Evolutionary conservation across 2,113 vertebrate species (phyloP).

Genomic region (Mirounga angustirostris): DNA sequence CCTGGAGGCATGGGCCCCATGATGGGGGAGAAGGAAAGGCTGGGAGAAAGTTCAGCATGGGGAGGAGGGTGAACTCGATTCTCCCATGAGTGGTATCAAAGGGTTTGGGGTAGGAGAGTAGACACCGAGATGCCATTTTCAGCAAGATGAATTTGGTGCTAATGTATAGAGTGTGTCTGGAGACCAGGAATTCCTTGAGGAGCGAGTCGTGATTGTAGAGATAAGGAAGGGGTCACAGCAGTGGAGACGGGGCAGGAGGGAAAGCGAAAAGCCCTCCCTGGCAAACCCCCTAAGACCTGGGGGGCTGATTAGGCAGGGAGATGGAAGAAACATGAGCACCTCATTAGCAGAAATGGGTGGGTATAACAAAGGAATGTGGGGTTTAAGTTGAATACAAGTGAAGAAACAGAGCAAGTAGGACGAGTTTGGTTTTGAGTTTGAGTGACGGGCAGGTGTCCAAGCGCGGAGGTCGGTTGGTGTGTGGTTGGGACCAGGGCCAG

Average conservation of each 20-base stretch:
- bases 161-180: not conserved
- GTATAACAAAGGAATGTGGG: not conserved
- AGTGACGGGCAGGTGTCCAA: not conserved
- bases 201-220: not conserved
- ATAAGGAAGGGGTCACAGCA: not conserved
- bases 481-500: not conserved
- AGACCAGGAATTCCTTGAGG: not conserved
- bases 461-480: not conserved
- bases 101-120: not conserved
- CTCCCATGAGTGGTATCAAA: too few relatives aligned
- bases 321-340: not conserved
- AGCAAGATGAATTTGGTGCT: not conserved
- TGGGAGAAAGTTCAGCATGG: not conserved
- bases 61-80: not conserved
- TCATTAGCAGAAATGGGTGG: not conserved
- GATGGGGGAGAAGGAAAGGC: not conserved
- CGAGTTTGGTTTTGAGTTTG: not conserved
- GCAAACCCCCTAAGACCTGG: not conserved
- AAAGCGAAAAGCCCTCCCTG: too few relatives aligned
- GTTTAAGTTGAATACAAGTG: not conserved
- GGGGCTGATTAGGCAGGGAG: not conserved
- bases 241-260: not conserved
- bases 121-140: rapidly evolving
- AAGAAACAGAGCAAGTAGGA: not conserved
- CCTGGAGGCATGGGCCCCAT: not conserved